Base-by-base conservation (phyloP, 2,797 vertebrate genomes). In the Eutrigla gurnardus region DNA sequence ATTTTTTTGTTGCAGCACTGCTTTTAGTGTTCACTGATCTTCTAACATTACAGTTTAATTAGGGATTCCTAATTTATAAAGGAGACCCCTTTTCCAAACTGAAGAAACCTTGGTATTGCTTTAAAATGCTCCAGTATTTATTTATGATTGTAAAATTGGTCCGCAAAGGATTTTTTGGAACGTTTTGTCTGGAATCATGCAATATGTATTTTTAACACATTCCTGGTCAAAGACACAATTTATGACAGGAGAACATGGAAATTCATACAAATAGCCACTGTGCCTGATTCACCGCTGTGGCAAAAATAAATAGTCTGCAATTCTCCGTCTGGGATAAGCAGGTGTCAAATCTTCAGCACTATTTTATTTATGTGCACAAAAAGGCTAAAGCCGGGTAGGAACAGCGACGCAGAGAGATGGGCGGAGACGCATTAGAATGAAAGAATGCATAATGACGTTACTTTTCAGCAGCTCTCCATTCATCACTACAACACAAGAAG, bases 181-280 rank as follows among this genome's bases (percentile, higher is more conserved):
- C 15, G 9, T 47, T 47, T 47, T 47, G 47, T 65, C 64, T 49
- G 15, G 10, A 55, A 35, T 71, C 53, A 1, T 74, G 32, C 61
- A 65, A 57, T 39, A 54, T 63, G 55, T 54, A 76, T 62, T 80
- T 58, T 57, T 25, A 64, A 60, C 60, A 33, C 7, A 18, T 42
- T 57, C 8, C 73, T 47, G 42, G 72, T 74, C 67, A 58, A 9
- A 71, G 54, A 52, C 33, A 36, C 15, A 59, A 66, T 43, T 73
- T 53, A 72, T 57, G 47, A 58, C 67, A 66, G 73, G 13, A 75
- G 45, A 58, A 60, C 73, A 73, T 71, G 66, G 60, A 83, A 77
- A 81, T 81, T 55, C 64, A 70, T 69, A 63, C 62, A 80, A 87
- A 75, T 65, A 42, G 61, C 67, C 49, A 45, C 70, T 65, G 62